phyloP scores from a whole-genome alignment of 2,113 vertebrate species.

The Pungitius pungitius region DNA sequence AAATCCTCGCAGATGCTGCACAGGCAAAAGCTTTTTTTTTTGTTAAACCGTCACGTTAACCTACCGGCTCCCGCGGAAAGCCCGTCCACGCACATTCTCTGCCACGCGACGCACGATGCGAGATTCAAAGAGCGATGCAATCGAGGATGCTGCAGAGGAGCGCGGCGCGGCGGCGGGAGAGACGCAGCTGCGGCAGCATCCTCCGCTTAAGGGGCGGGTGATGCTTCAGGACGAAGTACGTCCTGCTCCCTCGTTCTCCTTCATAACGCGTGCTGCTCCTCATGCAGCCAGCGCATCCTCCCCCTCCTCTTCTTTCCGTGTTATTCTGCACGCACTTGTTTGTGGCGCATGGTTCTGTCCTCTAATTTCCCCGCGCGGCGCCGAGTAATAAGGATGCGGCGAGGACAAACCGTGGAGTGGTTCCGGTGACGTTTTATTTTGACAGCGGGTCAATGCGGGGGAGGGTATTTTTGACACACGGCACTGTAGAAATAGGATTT shows the following conservation, averaged over 20 bases:
- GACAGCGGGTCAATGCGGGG: conserved; percentile 8
- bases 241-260: background rate
- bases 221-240: conserved; percentile 27
- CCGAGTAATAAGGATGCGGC: conserved; percentile 4
- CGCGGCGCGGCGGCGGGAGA: conserved; percentile 1
- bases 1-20: conserved; percentile 20
- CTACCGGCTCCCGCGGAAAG: background rate
- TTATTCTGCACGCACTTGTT: conserved; percentile 37
- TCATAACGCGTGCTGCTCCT: conserved; percentile 4
- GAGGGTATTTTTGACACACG: background rate
- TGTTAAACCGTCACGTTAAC: background rate
- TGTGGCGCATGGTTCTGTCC: conserved; percentile 46
- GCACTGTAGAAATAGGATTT: background rate
- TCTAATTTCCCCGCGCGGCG: conserved; percentile 25
- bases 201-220: conserved; percentile 19
- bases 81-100: conserved; percentile 1
- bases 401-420: conserved; percentile 61
- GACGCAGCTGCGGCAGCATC: conserved; percentile 58
- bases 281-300: background rate
- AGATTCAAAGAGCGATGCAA: conserved; percentile 4
- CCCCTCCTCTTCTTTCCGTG: conserved; percentile 3
- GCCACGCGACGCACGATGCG: background rate
- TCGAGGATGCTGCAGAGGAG: conserved; percentile 22
- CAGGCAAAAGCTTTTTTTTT: background rate
- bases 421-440: conserved; percentile 28